These are phyloP conservation scores for Netelia virgata DNA, from an alignment of 2,888 invertebrate species.

Conservation along the genomic window DNA sequence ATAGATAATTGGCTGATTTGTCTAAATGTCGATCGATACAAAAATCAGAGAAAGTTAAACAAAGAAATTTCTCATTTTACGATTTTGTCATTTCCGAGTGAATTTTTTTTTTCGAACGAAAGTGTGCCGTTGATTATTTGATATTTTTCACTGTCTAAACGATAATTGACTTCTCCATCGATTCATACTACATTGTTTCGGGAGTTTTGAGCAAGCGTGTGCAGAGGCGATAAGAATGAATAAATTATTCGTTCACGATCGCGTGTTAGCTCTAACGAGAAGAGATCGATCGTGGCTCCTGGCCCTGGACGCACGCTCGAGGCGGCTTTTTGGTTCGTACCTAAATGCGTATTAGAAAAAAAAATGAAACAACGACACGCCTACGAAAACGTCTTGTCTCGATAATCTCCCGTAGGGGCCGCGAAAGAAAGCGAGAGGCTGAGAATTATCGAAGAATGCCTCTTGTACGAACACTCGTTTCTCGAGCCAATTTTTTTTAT, in stretches of 20 bases:
- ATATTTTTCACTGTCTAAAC: background rate
- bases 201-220: background rate
- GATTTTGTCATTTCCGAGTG: too few species aligned
- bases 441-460: conserved; percentile 13
- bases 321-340: background rate
- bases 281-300: conserved; percentile 56
- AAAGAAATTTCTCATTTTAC: too few species aligned
- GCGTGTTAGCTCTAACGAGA: conserved; percentile 57
- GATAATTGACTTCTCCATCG: conserved; percentile 40
- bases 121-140: background rate
- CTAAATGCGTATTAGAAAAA: background rate
- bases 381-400: background rate
- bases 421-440: background rate
- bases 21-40: background rate
- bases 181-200: conserved; percentile 1
- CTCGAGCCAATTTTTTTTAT: too few species aligned
- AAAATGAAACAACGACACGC: conserved; percentile 11
- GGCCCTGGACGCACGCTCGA: conserved; percentile 37
- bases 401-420: conserved; percentile 30
- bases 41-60: too few species aligned
- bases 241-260: conserved; percentile 36
- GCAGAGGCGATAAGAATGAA: conserved; percentile 21
- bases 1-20: background rate
- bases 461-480: too few species aligned
- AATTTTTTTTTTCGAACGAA: too few species aligned